Evolutionary conservation across 1,140 invertebrate genomes (phyloP), one percentile per base, ranked within the genome.

Genomic region (Conopomorpha cramerella): DNA sequence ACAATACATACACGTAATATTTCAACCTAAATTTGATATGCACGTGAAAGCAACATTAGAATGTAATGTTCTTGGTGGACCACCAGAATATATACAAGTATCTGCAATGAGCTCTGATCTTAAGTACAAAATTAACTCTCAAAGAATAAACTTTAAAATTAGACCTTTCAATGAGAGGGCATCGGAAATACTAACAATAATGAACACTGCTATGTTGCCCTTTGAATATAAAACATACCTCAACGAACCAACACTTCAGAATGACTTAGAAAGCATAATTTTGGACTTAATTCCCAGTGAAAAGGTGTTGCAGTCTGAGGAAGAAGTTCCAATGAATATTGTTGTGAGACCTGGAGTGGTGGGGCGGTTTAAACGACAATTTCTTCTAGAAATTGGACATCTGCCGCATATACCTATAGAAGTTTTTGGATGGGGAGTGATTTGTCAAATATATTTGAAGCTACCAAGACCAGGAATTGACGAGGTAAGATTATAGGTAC

Each of bases 181-280:
- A n/a, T 39, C 43, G 13, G 57, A 73, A 55, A 34, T 55, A 39
- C 40, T 76, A 28, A 29, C 45, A 11, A 46, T 76, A 40, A 39
- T 51, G 16, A 76, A 73, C 41, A 52, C 46, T 18, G 49, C 66
- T 3, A 51, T 51, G 16, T 45, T 76, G 14, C 43, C 54, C 14
- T 76, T 71, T 51, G 59, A 70, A 51, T 65, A 56, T 34, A 67
- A 53, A 54, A 70, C 63, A 3, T 71, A 70, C 46, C 42, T 73
- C 16, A 59, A 56, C 42, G 59, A 71, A 34, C 45, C 51, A 6
- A 45, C 32, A 30, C 51, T 45, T 41, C 42, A 55, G 35, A 64
- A 63, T 45, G 47, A 61, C 38, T 43, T 73, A 8, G 45, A 59
- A 41, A 63, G 53, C 15, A 57, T 34, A 8, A 71, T 76, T 39